A percentile compares a stretch with the other conserved stretches of the same genome.
These are phyloP conservation scores for Drosophila ironensis DNA, from an alignment of 1,140 invertebrate genomes.

Conservation along the genomic window DNA sequence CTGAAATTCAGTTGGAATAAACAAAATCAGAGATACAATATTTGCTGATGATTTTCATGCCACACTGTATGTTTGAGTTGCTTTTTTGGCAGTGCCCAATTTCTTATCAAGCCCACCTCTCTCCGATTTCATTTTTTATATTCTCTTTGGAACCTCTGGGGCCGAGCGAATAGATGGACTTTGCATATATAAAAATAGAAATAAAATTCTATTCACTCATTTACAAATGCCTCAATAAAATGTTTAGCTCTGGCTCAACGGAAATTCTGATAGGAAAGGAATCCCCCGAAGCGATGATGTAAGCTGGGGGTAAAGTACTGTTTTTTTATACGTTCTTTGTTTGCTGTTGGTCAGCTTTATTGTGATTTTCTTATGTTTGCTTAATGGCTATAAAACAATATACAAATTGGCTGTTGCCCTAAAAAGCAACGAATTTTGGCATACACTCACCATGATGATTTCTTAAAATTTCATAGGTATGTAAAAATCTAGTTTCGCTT, in stretches of 20 bases:
- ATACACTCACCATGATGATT: too few species aligned
- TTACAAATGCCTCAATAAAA: conserved; percentile 58
- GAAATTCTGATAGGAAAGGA: conserved; percentile 1
- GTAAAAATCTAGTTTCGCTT: too few species aligned
- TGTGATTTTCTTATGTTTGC: conserved; percentile 28
- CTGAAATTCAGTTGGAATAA: too few species aligned
- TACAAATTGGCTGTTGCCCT: not conserved
- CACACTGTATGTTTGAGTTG: too few species aligned
- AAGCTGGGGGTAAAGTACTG: not conserved
- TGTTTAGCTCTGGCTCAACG: conserved; percentile 36
- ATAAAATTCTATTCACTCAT: conserved; percentile 51
- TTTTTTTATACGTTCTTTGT: not conserved
- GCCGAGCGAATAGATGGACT: conserved; percentile 7
- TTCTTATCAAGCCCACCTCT: conserved; percentile 17
- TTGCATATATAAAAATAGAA: conserved; percentile 28
- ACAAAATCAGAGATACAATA: not conserved
- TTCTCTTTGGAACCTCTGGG: conserved; percentile 25
- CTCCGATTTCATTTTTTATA: not conserved
- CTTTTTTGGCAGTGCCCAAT: conserved; percentile 3
- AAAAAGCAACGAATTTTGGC: not conserved
- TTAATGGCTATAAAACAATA: conserved; percentile 43
- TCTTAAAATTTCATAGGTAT: too few species aligned
- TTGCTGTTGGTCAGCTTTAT: conserved; percentile 22
- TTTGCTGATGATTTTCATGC: too few species aligned
- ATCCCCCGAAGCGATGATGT: conserved; percentile 15